Evolutionary conservation across 2,797 vertebrate genomes (phyloP), one percentile per base, ranked within the genome.

Genomic region (Typhlichthys eigenmanni): DNA sequence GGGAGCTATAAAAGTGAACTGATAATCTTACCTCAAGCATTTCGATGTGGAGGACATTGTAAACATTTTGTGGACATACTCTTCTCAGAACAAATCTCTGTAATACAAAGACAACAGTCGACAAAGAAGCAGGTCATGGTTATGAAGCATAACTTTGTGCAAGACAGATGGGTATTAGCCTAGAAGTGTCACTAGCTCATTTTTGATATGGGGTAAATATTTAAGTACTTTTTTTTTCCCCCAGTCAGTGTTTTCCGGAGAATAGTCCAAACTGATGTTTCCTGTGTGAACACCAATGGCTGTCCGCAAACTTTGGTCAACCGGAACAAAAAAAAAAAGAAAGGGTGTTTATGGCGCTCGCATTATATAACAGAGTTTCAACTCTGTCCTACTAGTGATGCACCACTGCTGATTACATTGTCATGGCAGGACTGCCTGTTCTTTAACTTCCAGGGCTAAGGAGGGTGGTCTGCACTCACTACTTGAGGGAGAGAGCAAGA

Each of bases 1-100:
- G 91, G 88, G 83, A 85, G 78, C 69, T 81, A 89, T 91, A 85
- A 80, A 88, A 85, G 84, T 87, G 89, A 88, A 91, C 92, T 90
- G 89, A 91, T 92, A 90, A 90, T 85, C 86, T 92, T 93, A 94
- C 93, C 95, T 95, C 94, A 92, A 93, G 92, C 93, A 92, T 93
- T 92, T 79, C 88, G 78, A 91, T 89, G 88, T 85, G 91, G 87
- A 92, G 87, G 89, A 92, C 74, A 55, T 75, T 82, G 83, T 92
- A 83, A 87, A 89, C 89, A 91, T 82, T 78, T 87, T 74, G 78
- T 84, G 84, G 89, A 91, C 79, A 72, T 88, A 82, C 80, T 85
- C 85, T 86, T 88, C 83, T 79, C 82, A 81, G 85, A 80, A 74
- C 62, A 68, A 76, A 81, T 81, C 76, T 85, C 73, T 12, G 82